These are phyloP conservation scores for Oxygymnocypris stewartii DNA, from an alignment of 2,113 vertebrate species.

Conservation along the genomic window DNA sequence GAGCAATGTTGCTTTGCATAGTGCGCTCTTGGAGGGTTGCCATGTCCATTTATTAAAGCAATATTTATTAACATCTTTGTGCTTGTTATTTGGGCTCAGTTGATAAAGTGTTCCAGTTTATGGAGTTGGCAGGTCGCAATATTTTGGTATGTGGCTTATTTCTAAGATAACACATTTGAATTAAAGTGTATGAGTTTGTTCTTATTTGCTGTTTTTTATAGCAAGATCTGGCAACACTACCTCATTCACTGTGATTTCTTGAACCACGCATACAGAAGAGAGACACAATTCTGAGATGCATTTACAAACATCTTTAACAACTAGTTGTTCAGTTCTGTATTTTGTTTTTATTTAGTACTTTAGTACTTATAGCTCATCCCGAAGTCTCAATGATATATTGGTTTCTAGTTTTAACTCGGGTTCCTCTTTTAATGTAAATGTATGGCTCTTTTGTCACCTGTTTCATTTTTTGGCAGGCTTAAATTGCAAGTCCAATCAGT, in stretches of 20 bases:
- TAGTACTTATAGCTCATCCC: no score
- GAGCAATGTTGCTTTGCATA: not conserved
- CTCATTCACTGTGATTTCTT: not conserved
- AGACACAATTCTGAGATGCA: not conserved
- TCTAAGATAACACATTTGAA: no score
- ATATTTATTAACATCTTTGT: not conserved
- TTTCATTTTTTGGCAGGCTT: not conserved
- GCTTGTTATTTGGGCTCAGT: not conserved
- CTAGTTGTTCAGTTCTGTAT: no score
- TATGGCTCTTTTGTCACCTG: not conserved
- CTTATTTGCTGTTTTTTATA: not conserved
- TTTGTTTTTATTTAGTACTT: no score
- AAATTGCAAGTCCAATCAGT: not conserved
- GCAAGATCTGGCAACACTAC: not conserved
- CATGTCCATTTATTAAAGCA: not conserved
- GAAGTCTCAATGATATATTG: not conserved
- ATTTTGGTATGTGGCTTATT: not conserved
- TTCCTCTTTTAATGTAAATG: not conserved
- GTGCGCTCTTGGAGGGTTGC: not conserved
- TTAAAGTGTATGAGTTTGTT: not conserved
- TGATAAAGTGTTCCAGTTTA: not conserved
- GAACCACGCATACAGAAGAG: not conserved
- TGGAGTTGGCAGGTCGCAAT: not conserved
- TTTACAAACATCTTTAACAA: not conserved
- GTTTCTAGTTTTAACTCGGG: not conserved